Percentiles rank a stretch among this genome's conserved stretches.
phyloP scores from a whole-genome alignment of 2,797 vertebrate species.

The Rachycentron canadum region DNA sequence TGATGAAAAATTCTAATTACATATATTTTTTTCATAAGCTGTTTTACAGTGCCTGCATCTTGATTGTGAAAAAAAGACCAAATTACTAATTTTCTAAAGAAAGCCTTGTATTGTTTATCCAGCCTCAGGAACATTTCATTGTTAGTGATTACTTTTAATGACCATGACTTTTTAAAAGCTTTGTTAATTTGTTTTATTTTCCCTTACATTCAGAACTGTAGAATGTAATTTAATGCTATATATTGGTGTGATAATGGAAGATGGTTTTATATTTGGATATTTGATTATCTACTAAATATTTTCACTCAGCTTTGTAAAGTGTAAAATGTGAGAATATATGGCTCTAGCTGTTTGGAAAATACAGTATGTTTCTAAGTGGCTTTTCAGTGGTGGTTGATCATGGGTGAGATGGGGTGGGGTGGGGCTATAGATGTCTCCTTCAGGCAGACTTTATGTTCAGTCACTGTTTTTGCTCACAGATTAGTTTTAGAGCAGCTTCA shows the following conservation, averaged over 20 bases:
- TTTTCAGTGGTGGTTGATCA: constrained; percentile 65
- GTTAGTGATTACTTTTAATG: constrained; percentile 77
- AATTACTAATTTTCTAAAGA: constrained; percentile 26
- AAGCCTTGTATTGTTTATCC: constrained; percentile 50
- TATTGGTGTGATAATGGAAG: constrained; percentile 89
- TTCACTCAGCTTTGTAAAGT: constrained; percentile 91
- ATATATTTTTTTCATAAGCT: background rate
- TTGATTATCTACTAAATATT: constrained; percentile 90
- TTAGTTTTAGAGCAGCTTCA: constrained; percentile 20
- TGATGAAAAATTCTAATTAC: background rate
- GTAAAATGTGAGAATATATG: constrained; percentile 89
- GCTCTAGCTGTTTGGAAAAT: constrained; percentile 86
- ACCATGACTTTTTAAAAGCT: constrained; percentile 72
- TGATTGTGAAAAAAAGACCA: constrained; percentile 25
- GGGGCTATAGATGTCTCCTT: constrained; percentile 1
- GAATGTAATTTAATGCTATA: constrained; percentile 94
- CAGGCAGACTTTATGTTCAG: constrained; percentile 19
- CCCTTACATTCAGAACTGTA: constrained; percentile 88
- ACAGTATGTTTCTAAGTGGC: constrained; percentile 74
- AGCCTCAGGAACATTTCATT: constrained; percentile 80
- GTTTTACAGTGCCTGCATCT: constrained; percentile 28
- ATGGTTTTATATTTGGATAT: constrained; percentile 90
- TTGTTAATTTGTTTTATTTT: constrained; percentile 64
- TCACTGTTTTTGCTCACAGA: constrained; percentile 10
- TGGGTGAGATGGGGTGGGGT: background rate